phyloP scores from a whole-genome alignment of 2,113 vertebrate species.

The Cephalopterus ornatus region DNA sequence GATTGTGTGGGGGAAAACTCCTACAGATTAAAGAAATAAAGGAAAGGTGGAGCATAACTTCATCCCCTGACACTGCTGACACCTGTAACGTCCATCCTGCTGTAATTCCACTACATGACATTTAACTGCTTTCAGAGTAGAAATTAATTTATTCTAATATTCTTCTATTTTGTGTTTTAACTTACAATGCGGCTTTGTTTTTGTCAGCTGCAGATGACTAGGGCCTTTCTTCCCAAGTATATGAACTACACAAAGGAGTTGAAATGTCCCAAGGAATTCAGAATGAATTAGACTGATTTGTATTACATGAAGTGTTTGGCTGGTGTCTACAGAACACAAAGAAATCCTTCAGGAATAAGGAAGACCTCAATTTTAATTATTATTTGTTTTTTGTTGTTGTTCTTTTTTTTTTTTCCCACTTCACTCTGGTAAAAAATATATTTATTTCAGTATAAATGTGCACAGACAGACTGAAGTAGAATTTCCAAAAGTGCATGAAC shows the following conservation, averaged over 20 bases:
- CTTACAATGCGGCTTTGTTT: neutral
- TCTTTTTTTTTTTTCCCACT: neutral
- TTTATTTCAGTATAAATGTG: neutral
- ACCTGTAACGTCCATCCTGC: neutral
- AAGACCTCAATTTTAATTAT: neutral
- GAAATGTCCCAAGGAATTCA: neutral
- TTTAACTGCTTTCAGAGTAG: neutral
- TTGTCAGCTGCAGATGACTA: neutral
- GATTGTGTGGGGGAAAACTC: constrained; percentile 49
- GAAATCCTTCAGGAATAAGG: neutral
- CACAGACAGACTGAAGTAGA: neutral
- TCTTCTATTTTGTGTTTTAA: neutral
- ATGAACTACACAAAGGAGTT: neutral
- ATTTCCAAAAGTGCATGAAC: neutral
- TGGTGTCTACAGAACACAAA: neutral
- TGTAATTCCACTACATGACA: neutral
- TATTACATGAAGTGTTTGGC: neutral
- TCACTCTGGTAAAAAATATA: neutral
- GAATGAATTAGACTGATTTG: neutral
- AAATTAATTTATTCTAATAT: neutral
- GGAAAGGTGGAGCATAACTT: neutral
- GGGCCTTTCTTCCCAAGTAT: neutral
- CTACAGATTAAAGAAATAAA: constrained; percentile 35
- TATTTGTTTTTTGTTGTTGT: neutral
- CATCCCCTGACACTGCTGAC: neutral